Conservation (phyloP, 1,140 invertebrate genomes). For the Drosophila eugracilis region DNA sequence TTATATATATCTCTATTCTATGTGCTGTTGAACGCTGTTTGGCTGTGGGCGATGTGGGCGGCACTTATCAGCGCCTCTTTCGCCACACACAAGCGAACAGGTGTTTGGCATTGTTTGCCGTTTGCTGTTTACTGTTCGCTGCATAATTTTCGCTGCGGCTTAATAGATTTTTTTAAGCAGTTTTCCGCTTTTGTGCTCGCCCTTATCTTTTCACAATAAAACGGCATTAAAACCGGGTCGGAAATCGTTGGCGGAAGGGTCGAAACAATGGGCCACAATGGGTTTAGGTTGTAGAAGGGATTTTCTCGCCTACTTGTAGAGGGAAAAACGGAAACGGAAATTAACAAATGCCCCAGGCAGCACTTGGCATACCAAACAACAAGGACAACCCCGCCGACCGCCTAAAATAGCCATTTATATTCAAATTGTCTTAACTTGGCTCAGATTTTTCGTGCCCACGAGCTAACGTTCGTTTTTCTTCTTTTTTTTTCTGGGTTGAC, state of each 20-base stretch:
- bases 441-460: constrained; percentile 45
- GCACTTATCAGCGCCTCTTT: constrained; percentile 24
- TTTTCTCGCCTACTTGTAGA: neutral
- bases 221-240: constrained; percentile 62
- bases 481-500: constrained; percentile 2
- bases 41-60: constrained; percentile 9
- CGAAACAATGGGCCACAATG: constrained; percentile 48
- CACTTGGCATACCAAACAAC: constrained; percentile 60
- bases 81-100: constrained; percentile 31
- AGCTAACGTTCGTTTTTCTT: constrained; percentile 6
- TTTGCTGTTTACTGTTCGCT: too few relatives aligned
- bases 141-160: constrained; percentile 35
- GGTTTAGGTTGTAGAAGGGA: neutral
- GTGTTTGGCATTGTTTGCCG: constrained; percentile 56
- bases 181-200: constrained; percentile 58
- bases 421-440: constrained; percentile 64
- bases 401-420: constrained; percentile 69
- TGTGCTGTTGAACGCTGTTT: neutral
- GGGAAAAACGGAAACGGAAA: constrained; percentile 58
- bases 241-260: constrained; percentile 19
- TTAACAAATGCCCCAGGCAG: constrained; percentile 70
- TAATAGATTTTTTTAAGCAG: constrained; percentile 44
- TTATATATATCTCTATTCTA: neutral
- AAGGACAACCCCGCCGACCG: constrained; percentile 18
- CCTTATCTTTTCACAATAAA: constrained; percentile 75